Conservation (phyloP, 1,140 invertebrate species). For the Cydia amplana region DNA sequence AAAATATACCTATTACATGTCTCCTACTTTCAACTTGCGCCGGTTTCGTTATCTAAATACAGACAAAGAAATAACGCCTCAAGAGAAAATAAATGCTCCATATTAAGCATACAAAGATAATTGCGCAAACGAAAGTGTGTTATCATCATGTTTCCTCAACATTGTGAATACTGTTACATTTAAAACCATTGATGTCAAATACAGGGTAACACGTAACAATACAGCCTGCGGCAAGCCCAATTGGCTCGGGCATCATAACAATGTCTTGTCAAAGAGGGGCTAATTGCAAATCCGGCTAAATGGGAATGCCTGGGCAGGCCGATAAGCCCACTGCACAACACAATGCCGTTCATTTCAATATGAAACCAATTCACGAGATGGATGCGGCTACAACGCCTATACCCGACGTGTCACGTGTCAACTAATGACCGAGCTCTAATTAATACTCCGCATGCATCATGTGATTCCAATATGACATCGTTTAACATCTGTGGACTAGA, state of each 20-base stretch:
- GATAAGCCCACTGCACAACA: constrained; percentile 43
- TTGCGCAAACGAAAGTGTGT: background rate
- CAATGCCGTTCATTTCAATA: constrained; percentile 50
- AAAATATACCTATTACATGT: too few species aligned
- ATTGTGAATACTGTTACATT: constrained; percentile 3
- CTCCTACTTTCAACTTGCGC: background rate
- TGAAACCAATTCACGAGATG: constrained; percentile 60
- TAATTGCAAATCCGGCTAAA: constrained; percentile 44
- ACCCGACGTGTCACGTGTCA: constrained; percentile 45
- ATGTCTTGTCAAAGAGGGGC: constrained; percentile 34
- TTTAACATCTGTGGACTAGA: background rate
- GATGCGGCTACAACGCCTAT: constrained; percentile 42
- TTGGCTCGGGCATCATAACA: constrained; percentile 18
- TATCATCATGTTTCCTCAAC: constrained; percentile 6
- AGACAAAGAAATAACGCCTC: background rate
- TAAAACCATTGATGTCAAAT: background rate
- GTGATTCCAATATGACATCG: constrained; percentile 25
- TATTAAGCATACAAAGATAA: background rate
- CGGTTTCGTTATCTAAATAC: background rate
- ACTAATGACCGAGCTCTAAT: constrained; percentile 60
- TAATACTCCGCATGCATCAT: constrained; percentile 43
- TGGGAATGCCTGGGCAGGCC: constrained; percentile 41
- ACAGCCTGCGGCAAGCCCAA: background rate
- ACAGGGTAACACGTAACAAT: background rate
- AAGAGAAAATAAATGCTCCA: background rate